phyloP scores from a whole-genome alignment of 92 coral and sea anemone species.

The Pocillopora grandis region DNA sequence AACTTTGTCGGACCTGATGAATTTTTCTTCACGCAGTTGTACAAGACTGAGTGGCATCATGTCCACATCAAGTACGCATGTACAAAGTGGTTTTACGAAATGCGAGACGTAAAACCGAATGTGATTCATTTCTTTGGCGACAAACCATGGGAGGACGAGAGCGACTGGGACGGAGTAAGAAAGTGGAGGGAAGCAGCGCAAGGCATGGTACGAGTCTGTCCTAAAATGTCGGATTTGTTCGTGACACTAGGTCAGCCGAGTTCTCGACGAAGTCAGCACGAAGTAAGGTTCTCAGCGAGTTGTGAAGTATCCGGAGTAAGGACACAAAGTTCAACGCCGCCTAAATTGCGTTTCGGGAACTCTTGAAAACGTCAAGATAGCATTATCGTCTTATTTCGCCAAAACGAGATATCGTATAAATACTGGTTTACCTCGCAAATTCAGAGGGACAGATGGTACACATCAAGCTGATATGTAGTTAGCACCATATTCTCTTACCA shows the following conservation, averaged over 20 bases:
- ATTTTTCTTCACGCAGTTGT: constrained; percentile 78
- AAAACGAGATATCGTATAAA: no score
- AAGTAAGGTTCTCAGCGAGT: background rate
- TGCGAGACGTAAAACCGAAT: constrained; percentile 50
- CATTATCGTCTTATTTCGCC: no score
- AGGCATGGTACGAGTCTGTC: constrained; percentile 31
- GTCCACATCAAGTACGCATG: constrained; percentile 78
- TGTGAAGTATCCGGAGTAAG: background rate
- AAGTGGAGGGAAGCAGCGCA: constrained; percentile 36
- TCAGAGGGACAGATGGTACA: no score
- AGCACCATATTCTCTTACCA: no score
- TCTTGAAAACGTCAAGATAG: background rate
- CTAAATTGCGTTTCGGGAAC: background rate
- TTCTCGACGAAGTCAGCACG: background rate
- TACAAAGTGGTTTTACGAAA: constrained; percentile 68
- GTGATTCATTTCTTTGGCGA: constrained; percentile 75
- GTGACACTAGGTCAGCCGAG: constrained; percentile 1
- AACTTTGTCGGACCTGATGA: constrained; percentile 88
- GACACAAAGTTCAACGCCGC: background rate
- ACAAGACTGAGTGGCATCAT: constrained; percentile 80
- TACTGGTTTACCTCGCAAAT: no score
- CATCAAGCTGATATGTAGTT: no score
- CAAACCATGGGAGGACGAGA: constrained; percentile 71
- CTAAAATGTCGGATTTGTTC: constrained; percentile 19
- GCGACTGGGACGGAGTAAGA: constrained; percentile 57